phyloP scores from a whole-genome alignment of 2,113 vertebrate genomes.

The Spizaetus ornatus region DNA sequence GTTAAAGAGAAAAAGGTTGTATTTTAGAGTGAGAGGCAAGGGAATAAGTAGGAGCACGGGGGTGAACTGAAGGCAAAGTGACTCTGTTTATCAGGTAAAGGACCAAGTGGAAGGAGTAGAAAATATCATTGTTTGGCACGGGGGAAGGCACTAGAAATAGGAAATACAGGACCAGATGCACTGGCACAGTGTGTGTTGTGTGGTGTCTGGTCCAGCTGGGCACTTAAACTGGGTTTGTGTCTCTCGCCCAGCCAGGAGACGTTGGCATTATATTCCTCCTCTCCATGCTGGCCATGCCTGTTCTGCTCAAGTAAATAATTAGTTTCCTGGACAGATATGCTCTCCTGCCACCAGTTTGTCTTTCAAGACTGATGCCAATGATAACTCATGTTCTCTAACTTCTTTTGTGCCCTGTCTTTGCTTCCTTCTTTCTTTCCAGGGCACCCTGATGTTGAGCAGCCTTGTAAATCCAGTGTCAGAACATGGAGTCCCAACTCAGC shows the following conservation, averaged over 20 bases:
- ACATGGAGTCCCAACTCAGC: slow-evolving; percentile 95
- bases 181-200: background rate
- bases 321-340: background rate
- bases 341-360: background rate
- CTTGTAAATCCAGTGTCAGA: slow-evolving; percentile 92
- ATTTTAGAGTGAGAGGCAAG: background rate
- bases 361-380: background rate
- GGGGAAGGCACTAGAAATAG: background rate
- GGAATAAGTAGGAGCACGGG: background rate
- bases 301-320: background rate
- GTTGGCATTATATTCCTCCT: background rate
- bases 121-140: background rate
- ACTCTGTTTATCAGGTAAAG: background rate
- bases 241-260: background rate
- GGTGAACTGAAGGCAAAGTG: background rate
- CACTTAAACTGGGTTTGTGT: background rate
- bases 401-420: background rate
- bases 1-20: background rate
- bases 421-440: slow-evolving; percentile 71
- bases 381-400: background rate
- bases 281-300: background rate
- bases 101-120: background rate
- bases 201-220: background rate
- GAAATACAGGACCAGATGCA: background rate
- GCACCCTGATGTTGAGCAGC: slow-evolving; percentile 96